phyloP scores from a whole-genome alignment of 1,140 invertebrate species.

The Venustaconcha ellipsiformis region DNA sequence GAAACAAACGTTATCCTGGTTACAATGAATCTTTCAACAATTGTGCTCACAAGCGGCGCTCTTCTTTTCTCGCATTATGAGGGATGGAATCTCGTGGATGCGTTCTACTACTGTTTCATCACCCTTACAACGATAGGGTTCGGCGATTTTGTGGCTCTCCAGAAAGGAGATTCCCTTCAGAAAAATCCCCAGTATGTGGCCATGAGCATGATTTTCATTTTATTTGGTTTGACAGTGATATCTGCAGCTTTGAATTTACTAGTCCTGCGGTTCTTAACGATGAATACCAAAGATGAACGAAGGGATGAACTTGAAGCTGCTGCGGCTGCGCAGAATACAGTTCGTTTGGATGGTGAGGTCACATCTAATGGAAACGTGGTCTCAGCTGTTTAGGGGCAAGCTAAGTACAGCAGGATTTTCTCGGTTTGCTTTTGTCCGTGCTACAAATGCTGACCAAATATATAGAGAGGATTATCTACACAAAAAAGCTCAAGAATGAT shows the following conservation, averaged over 20 bases:
- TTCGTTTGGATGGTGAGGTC: conserved; percentile 92
- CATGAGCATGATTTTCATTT: conserved; percentile 98
- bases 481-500: not conserved
- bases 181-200: conserved; percentile 97
- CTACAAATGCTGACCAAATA: conserved; percentile 69
- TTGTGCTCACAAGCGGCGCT: too few relatives aligned
- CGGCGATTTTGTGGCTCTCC: conserved; percentile 76
- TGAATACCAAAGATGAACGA: conserved; percentile 97
- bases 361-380: conserved; percentile 74
- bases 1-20: too few relatives aligned
- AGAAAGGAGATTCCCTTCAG: conserved; percentile 96
- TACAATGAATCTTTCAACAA: too few relatives aligned
- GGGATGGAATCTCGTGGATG: too few relatives aligned
- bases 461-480: not conserved
- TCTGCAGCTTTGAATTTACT: conserved; percentile 98
- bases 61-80: too few relatives aligned
- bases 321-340: conserved; percentile 78
- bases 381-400: conserved; percentile 62
- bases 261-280: conserved; percentile 97
- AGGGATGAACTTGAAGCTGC: conserved; percentile 88
- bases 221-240: conserved; percentile 99
- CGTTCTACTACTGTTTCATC: too few relatives aligned
- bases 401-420: conserved; percentile 74
- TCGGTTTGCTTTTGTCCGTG: conserved; percentile 89
- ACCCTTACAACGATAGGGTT: too few relatives aligned